These are phyloP conservation scores for Pseudanteris insignis DNA, from an alignment of 2,888 invertebrate genomes.

Conservation along the genomic window DNA sequence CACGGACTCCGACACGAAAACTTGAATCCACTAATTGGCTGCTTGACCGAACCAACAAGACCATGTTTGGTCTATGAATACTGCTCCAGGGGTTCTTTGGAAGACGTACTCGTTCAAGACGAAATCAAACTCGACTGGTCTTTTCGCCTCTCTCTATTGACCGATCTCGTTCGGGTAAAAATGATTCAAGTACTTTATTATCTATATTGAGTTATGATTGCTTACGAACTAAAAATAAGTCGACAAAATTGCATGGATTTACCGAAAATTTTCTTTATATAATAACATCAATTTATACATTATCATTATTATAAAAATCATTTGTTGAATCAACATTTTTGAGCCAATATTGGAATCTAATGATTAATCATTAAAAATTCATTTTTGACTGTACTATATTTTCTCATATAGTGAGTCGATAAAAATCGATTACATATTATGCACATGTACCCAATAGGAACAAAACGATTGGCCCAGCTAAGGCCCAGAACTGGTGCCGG, in stretches of 20 bases:
- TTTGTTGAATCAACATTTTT: too few species aligned
- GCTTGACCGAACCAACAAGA: conserved; percentile 79
- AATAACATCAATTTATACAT: too few species aligned
- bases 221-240: background rate
- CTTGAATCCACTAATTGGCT: conserved; percentile 87
- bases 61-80: conserved; percentile 88
- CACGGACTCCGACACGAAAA: conserved; percentile 92
- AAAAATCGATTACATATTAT: too few species aligned
- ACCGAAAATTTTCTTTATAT: background rate
- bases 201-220: background rate
- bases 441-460: too few species aligned
- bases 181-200: background rate
- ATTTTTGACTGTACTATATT: too few species aligned
- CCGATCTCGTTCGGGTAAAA: conserved; percentile 85
- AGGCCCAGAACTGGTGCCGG: too few species aligned
- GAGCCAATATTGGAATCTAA: too few species aligned
- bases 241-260: background rate
- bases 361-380: too few species aligned
- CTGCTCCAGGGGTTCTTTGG: conserved; percentile 87
- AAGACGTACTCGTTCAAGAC: conserved; percentile 87
- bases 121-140: conserved; percentile 96
- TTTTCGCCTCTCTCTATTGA: conserved; percentile 90
- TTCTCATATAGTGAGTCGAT: too few species aligned
- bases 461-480: too few species aligned
- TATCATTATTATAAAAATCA: too few species aligned